A percentile compares a stretch with the other conserved stretches of the same genome.
Conservation (phyloP, 2,113 vertebrate genomes). For the Etheostoma cragini region DNA sequence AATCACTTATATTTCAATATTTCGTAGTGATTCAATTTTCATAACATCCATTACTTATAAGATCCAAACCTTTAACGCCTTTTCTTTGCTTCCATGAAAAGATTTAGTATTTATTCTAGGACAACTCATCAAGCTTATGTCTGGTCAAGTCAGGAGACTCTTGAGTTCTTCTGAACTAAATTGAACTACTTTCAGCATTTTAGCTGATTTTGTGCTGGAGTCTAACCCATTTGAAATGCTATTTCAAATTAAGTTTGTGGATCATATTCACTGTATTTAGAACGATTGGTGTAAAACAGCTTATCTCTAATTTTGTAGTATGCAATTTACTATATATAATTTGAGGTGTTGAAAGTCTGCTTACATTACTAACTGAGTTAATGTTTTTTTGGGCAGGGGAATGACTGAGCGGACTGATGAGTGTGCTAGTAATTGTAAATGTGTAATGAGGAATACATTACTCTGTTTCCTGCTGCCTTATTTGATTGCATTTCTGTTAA, state of each 20-base stretch:
- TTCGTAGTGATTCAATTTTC: background rate
- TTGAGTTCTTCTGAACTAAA: background rate
- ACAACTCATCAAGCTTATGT: background rate
- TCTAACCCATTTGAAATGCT: background rate
- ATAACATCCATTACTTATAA: background rate
- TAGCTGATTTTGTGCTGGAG: background rate
- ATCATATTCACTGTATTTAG: slow-evolving; percentile 4
- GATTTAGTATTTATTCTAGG: background rate
- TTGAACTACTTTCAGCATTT: background rate
- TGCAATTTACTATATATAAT: background rate
- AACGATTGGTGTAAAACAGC: background rate
- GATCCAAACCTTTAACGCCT: background rate
- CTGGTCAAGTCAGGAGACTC: background rate
- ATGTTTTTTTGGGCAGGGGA: slow-evolving; percentile 32
- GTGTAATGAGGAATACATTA: slow-evolving; percentile 75
- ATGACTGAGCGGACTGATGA: slow-evolving; percentile 61
- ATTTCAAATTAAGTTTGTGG: background rate
- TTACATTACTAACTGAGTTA: slow-evolving; percentile 45
- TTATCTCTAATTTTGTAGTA: slow-evolving; percentile 18
- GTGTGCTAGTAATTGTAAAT: slow-evolving; percentile 69
- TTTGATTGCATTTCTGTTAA: slow-evolving; percentile 75
- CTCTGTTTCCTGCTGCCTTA: slow-evolving; percentile 73
- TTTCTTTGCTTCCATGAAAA: background rate
- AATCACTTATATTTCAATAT: background rate
- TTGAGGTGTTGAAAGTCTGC: slow-evolving; percentile 62